A percentile compares a stretch with the other conserved stretches of the same genome.
These are phyloP conservation scores for Sisyra nigra DNA, from an alignment of 2,888 invertebrate species.

Conservation along the genomic window DNA sequence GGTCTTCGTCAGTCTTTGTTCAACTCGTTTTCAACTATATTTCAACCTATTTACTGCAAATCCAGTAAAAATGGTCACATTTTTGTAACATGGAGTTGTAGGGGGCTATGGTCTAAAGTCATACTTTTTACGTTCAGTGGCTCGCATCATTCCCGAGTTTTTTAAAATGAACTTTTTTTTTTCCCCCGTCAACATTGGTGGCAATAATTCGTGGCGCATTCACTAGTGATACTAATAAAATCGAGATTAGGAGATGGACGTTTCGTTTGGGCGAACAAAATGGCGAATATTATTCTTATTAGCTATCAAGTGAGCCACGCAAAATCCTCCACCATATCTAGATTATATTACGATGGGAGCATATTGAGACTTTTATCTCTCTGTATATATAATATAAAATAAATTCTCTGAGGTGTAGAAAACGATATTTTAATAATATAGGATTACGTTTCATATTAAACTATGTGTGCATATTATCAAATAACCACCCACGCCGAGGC, in stretches of 20 bases:
- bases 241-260: conserved; percentile 6
- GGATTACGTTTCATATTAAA: conserved; percentile 6
- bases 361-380: no score
- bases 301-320: no score
- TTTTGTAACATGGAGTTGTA: not conserved
- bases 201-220: conserved; percentile 7
- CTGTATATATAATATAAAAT: not conserved
- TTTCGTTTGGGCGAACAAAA: conserved; percentile 4
- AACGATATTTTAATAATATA: conserved; percentile 8
- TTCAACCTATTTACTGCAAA: no score
- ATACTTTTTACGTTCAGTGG: not conserved
- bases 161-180: not conserved
- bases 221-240: conserved; percentile 8
- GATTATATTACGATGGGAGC: no score
- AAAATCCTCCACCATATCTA: no score
- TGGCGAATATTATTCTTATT: conserved; percentile 1
- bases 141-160: not conserved
- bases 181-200: not conserved
- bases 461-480: conserved; percentile 1
- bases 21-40: no score
- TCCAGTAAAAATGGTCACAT: no score
- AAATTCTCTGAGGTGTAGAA: conserved; percentile 4
- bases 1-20: no score
- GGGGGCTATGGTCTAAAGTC: not conserved
- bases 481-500: not conserved